A percentile compares a stretch with the other conserved stretches of the same genome.
phyloP scores from a whole-genome alignment of 2,113 vertebrate species.

The Amblyornis subalaris region DNA sequence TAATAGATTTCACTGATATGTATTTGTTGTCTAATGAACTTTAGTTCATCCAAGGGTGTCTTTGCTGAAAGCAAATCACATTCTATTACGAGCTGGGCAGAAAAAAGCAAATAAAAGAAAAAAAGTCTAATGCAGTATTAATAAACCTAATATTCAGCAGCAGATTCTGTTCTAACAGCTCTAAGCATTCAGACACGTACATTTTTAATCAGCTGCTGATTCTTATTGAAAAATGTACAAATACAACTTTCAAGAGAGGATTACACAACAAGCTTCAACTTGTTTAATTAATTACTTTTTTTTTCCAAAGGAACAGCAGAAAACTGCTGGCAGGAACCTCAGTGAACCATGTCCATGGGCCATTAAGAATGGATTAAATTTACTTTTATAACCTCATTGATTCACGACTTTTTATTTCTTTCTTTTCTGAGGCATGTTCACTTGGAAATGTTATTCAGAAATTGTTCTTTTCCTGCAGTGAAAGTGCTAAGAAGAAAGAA shows the following conservation, averaged over 20 bases:
- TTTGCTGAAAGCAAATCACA: neutral
- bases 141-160: conserved; percentile 15
- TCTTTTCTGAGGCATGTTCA: neutral
- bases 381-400: conserved; percentile 43
- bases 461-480: neutral
- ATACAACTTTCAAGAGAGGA: conserved; percentile 46
- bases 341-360: neutral
- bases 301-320: conserved; percentile 13
- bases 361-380: conserved; percentile 58
- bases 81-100: accelerated
- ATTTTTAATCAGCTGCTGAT: conserved; percentile 43
- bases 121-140: neutral
- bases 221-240: conserved; percentile 43
- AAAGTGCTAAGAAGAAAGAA: neutral
- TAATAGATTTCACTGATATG: neutral
- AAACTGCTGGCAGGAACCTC: conserved; percentile 28
- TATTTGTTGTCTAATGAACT: neutral
- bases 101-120: neutral
- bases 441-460: conserved; percentile 32
- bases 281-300: conserved; percentile 60
- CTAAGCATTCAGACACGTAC: conserved; percentile 18
- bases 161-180: conserved; percentile 31
- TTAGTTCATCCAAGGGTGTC: neutral
- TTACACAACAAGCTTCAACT: conserved; percentile 57
- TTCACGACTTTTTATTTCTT: neutral